Conservation (phyloP, 2,113 vertebrate genomes). For the Alces alces region DNA sequence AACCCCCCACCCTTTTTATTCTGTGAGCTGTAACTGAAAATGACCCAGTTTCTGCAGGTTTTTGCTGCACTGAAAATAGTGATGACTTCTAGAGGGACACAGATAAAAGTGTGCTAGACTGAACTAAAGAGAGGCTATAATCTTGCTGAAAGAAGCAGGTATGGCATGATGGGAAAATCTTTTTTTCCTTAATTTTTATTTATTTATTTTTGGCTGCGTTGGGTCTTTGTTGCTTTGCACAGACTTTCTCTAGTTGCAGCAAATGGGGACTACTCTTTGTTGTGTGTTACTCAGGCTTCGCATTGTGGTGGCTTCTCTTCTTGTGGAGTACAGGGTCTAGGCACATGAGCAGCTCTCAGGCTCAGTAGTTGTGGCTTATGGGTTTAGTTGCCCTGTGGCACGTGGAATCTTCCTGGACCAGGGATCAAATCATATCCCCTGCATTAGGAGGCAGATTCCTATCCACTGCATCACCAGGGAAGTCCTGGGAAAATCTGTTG, state of each 20-base stretch:
- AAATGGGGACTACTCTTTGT: neutral
- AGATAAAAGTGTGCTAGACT: neutral
- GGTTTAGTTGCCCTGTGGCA: neutral
- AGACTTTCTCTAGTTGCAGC: neutral
- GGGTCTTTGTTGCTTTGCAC: neutral
- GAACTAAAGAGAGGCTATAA: conserved; percentile 12
- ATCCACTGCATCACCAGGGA: neutral
- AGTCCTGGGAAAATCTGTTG: neutral
- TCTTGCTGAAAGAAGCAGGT: neutral
- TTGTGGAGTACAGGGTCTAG: neutral
- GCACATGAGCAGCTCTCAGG: neutral
- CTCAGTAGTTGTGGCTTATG: neutral
- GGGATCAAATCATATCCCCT: neutral
- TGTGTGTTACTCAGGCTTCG: neutral
- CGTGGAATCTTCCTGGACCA: neutral
- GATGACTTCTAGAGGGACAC: conserved; percentile 36
- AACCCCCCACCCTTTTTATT: neutral
- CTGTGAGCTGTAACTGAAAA: conserved; percentile 17
- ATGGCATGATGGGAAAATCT: neutral
- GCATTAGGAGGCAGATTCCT: neutral
- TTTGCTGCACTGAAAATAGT: conserved; percentile 45
- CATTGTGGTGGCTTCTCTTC: neutral
- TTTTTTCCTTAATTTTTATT: neutral
- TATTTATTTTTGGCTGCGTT: neutral
- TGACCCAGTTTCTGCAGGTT: conserved; percentile 51